Base-by-base conservation (phyloP, 2,113 vertebrate genomes). In the Zapus hudsonius region DNA sequence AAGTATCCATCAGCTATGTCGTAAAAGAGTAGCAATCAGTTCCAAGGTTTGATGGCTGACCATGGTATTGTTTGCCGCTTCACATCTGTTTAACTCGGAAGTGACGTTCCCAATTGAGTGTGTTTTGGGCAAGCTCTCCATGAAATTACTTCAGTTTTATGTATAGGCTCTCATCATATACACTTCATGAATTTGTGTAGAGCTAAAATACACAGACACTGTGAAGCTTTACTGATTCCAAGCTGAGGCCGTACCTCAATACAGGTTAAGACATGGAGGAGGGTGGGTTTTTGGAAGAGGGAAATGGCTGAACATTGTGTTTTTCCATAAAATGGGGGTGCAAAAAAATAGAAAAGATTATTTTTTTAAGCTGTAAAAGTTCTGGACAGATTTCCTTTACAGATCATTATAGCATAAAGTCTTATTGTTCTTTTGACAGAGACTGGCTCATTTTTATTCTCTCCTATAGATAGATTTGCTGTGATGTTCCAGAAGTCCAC, bases 291-390 rank as follows among this genome's bases (percentile, higher is more conserved):
- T 22, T 7, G 25, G 40, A 59, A 64, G 79, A 87, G 3, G 80
- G 44, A 17, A 64, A 92, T 47, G 19, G 73, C 25, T 89, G 42
- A 91, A 55, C 67, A 67, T 33, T 16, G 2, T 64, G 25, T 66
- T 80, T 90, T 87, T 95, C 33, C 92, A 95, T 80, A 92, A 47
- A 76, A n/a, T 66, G 86, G 42, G 19, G 33, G 64, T n/a, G 29
- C 29, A n/a, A 31, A 69, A 31, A 33, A 87, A 52, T 29, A 89
- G 75, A 83, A 92, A 89, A 75, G 52, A 72, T 95, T 73, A 87
- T 93, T 95, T 95, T 95, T 95, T 90, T 87, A 93, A 87, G 72
- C 72, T 91, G 33, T 96, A 93, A 96, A 95, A 88, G 47, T 90
- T 94, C 90, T 96, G 79, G 92, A 90, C 66, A 87, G 87, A 94